Conservation (phyloP, 2,888 invertebrate species). For the Xestia c-nigrum region DNA sequence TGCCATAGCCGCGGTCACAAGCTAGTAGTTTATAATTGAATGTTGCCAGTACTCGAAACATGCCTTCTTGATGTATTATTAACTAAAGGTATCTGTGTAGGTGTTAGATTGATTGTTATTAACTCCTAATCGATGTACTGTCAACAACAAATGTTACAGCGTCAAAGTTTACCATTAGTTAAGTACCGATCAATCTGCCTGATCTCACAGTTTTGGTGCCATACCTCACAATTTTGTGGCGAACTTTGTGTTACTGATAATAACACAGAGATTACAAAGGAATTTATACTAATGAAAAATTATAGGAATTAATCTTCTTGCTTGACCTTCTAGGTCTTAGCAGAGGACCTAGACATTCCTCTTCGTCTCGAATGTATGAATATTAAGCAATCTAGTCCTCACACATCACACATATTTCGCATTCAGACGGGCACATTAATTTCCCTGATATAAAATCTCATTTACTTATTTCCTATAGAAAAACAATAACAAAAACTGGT, state of each 20-base stretch:
- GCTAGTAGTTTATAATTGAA: too few relatives aligned
- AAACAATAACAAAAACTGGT: slow-evolving; percentile 17
- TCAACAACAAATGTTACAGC: neutral
- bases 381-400: slow-evolving; percentile 24
- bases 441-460: slow-evolving; percentile 14
- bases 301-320: neutral
- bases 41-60: neutral
- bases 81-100: slow-evolving; percentile 30
- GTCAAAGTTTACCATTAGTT: neutral
- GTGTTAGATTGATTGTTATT: slow-evolving; percentile 45
- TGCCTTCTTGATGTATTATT: slow-evolving; percentile 35
- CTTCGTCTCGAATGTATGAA: slow-evolving; percentile 31
- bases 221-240: neutral
- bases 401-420: slow-evolving; percentile 2
- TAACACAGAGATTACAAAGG: too few relatives aligned
- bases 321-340: slow-evolving; percentile 21
- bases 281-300: neutral
- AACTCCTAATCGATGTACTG: slow-evolving; percentile 14
- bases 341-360: slow-evolving; percentile 31
- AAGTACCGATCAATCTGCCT: neutral
- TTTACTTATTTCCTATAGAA: slow-evolving; percentile 9
- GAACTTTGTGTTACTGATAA: neutral
- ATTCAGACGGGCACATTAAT: slow-evolving; percentile 33
- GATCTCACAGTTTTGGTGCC: neutral
- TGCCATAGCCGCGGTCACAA: too few relatives aligned